Percentiles rank a stretch among this genome's conserved stretches.
Evolutionary conservation across 2,113 vertebrate genomes (phyloP).

Genomic region (Misgurnus mizolepis): DNA sequence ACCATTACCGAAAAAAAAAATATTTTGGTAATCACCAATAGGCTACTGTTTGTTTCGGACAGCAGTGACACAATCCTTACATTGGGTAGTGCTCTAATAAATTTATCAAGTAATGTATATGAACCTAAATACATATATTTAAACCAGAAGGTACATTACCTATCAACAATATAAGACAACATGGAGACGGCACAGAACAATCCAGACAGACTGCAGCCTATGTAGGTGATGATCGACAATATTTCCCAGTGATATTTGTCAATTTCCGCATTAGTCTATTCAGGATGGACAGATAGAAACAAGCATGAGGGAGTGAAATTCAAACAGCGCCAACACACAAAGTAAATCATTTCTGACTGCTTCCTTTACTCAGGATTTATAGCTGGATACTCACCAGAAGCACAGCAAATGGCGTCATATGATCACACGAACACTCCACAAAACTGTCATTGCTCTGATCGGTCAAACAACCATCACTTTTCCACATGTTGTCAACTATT

Average conservation of each 20-base stretch:
- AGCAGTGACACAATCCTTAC: too few species aligned
- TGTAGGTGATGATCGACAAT: slow-evolving; percentile 67
- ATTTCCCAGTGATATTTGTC: slow-evolving; percentile 56
- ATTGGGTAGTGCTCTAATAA: too few species aligned
- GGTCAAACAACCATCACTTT: neutral
- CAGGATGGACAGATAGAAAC: neutral
- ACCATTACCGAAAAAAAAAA: too few species aligned
- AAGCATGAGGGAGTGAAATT: neutral
- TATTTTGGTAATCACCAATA: too few species aligned
- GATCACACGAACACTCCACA: slow-evolving; percentile 60
- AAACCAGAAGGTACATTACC: slow-evolving; percentile 46
- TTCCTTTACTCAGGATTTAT: neutral
- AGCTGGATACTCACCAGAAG: slow-evolving; percentile 61
- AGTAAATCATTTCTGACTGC: neutral
- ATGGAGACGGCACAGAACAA: slow-evolving; percentile 64
- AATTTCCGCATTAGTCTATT: slow-evolving; percentile 50
- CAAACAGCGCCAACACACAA: neutral
- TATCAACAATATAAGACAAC: slow-evolving; percentile 53
- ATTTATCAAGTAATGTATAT: too few species aligned
- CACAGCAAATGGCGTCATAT: slow-evolving; percentile 68
- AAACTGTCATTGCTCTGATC: fast-evolving
- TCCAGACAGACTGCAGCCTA: slow-evolving; percentile 67
- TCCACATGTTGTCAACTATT: neutral
- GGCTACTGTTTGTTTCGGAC: too few species aligned
- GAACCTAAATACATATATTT: too few species aligned